Percentiles rank a stretch among this genome's conserved stretches.
These are phyloP conservation scores for Sminthopsis crassicaudata DNA, from an alignment of 2,113 vertebrate species.

Conservation along the genomic window DNA sequence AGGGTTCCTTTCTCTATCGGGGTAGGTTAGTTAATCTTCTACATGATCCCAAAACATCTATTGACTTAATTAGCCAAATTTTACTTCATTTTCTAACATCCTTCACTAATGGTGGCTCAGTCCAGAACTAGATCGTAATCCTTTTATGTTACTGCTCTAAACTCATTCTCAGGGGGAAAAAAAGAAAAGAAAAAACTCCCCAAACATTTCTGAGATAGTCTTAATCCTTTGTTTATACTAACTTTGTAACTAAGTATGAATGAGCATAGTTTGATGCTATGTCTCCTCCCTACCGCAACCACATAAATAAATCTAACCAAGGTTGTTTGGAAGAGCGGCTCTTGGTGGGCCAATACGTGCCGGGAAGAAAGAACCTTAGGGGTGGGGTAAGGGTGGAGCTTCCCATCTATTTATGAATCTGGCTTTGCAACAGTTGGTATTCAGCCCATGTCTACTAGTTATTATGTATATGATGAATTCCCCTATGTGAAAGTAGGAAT, in stretches of 20 bases:
- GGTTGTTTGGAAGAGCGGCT: background rate
- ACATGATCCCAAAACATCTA: background rate
- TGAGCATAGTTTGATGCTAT: background rate
- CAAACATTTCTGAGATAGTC: background rate
- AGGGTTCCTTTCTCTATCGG: background rate
- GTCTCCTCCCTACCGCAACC: background rate
- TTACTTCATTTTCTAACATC: slow-evolving; percentile 28
- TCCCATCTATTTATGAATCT: background rate
- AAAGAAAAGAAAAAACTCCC: background rate
- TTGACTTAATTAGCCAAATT: background rate
- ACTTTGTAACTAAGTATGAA: background rate
- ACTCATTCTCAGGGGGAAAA: slow-evolving; percentile 27
- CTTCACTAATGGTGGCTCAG: slow-evolving; percentile 15
- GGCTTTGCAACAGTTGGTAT: background rate
- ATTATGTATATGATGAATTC: slow-evolving; percentile 18
- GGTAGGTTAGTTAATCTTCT: background rate
- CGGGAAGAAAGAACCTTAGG: slow-evolving; percentile 24
- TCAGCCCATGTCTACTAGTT: background rate
- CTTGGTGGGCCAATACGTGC: slow-evolving; percentile 34
- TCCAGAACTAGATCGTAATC: slow-evolving; percentile 10
- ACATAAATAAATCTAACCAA: slow-evolving; percentile 21
- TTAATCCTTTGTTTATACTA: background rate
- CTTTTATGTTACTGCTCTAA: background rate
- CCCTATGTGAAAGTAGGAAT: slow-evolving; percentile 2
- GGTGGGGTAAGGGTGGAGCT: background rate